Evolutionary conservation across 2,888 invertebrate genomes (phyloP), one percentile per base, ranked within the genome.

Genomic region (Caenorhabditis sp.): DNA sequence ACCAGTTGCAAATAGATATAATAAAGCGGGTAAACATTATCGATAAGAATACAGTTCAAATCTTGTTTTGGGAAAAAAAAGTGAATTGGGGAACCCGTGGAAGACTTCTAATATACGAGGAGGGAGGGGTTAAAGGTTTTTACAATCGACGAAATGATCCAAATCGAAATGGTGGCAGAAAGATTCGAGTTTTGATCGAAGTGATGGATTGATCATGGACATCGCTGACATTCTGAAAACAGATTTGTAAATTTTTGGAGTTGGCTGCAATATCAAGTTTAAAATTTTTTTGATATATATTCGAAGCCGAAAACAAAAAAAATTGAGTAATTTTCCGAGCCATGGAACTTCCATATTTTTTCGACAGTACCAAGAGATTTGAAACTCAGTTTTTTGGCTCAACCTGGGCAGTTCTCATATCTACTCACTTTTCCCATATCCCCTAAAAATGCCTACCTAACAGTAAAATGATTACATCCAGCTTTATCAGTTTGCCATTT

Each of bases 151-250:
- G 56, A 82, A 82, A 25, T 68, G 64, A 63, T 82, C 82, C 36
- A 58, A 66, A 62, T 82, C 82, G 43, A 82, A 82, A 17, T 43
- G 31, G 5, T 69, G 69, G 54, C 82, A 82, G 67, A 82, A 82
- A 27, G 63, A 38, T 54, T 74, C 75, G 10, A 80, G 61, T 57
- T 78, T 75, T 26, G 65, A 67, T 23, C 78, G 66, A 31, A 68
- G 58, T 12, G 69, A 67, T 10, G 76, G 74, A 26, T 69, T 52
- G 25, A 82, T 70, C 43, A 78, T 77, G 36, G 71, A 70, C 78
- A 82, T 73, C 1, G 80, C 82, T 5, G 78, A 78, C 80, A 82
- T 80, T 76, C 82, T 80, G 70, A 61, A 78, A 63, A 50, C 7
- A 25, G 49, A 36, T n/a, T n/a, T 14, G 27, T 57, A 12, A 64